Conservation (phyloP, 2,797 vertebrate species). For the Dendrocincla fuliginosa region DNA sequence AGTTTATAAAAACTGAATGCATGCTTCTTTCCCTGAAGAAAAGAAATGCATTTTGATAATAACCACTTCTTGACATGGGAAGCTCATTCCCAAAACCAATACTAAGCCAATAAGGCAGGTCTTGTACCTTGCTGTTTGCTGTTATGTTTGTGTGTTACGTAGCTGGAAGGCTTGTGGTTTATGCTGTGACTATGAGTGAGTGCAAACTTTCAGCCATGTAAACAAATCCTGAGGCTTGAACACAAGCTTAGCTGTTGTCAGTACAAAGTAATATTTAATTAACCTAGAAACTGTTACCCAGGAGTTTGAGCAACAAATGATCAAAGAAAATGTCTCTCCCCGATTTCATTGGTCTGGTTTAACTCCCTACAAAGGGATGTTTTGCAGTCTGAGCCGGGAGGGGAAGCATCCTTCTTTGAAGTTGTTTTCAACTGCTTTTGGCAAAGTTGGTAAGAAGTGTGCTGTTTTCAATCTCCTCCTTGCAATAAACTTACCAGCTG, state of each 20-base stretch:
- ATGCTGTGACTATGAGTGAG: not conserved
- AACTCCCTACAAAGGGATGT: slow-evolving; percentile 10
- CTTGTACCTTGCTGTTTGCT: not conserved
- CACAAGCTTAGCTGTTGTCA: not conserved
- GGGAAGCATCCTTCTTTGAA: slow-evolving; percentile 12
- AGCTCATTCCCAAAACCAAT: not conserved
- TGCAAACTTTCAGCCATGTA: not conserved
- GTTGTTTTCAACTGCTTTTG: slow-evolving; percentile 37
- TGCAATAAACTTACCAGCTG: slow-evolving; percentile 12
- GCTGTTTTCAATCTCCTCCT: slow-evolving; percentile 25
- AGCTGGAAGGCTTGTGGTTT: not conserved
- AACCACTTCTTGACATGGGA: not conserved
- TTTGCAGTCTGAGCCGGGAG: not conserved
- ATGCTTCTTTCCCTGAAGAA: not conserved
- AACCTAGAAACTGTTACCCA: slow-evolving; percentile 12
- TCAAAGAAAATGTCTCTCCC: slow-evolving; percentile 9
- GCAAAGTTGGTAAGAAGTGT: not conserved
- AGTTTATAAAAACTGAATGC: not conserved
- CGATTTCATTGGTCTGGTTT: not conserved
- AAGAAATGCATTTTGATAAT: not conserved
- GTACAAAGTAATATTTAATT: slow-evolving; percentile 8
- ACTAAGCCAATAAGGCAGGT: not conserved
- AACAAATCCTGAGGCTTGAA: not conserved
- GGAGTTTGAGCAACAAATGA: slow-evolving; percentile 10
- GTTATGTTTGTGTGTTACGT: not conserved